These are phyloP conservation scores for Phengaris alcon DNA, from an alignment of 2,888 invertebrate species.

Conservation along the genomic window DNA sequence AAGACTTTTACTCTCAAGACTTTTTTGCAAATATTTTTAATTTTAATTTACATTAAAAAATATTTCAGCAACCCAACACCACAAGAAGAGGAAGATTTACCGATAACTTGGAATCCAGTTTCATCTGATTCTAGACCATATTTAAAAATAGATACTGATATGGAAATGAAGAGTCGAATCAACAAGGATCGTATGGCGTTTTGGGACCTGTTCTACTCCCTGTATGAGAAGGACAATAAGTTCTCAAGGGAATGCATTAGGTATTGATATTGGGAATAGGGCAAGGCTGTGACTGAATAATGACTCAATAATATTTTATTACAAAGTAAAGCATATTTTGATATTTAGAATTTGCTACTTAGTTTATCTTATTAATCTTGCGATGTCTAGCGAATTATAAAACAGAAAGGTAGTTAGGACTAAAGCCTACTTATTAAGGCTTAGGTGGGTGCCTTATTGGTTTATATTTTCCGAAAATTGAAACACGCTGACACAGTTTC, in stretches of 20 bases:
- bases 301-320: too few species aligned
- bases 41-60: not conserved
- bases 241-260: conserved; percentile 48
- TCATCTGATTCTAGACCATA: conserved; percentile 53
- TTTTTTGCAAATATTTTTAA: not conserved
- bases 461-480: not conserved
- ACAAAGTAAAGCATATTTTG: not conserved
- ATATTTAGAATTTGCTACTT: too few species aligned
- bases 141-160: conserved; percentile 56
- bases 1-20: not conserved
- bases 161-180: conserved; percentile 52
- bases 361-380: too few species aligned
- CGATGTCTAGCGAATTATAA: not conserved
- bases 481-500: not conserved
- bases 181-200: conserved; percentile 63
- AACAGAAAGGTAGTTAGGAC: not conserved
- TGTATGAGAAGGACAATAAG: conserved; percentile 57
- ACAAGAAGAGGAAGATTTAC: conserved; percentile 47
- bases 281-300: not conserved
- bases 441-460: not conserved
- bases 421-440: not conserved
- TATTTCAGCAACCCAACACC: conserved; percentile 64
- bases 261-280: not conserved
- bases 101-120: conserved; percentile 56
- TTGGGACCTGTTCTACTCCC: conserved; percentile 66